phyloP scores from a whole-genome alignment of 2,888 invertebrate species.

The Drosophila fulvimacula region DNA sequence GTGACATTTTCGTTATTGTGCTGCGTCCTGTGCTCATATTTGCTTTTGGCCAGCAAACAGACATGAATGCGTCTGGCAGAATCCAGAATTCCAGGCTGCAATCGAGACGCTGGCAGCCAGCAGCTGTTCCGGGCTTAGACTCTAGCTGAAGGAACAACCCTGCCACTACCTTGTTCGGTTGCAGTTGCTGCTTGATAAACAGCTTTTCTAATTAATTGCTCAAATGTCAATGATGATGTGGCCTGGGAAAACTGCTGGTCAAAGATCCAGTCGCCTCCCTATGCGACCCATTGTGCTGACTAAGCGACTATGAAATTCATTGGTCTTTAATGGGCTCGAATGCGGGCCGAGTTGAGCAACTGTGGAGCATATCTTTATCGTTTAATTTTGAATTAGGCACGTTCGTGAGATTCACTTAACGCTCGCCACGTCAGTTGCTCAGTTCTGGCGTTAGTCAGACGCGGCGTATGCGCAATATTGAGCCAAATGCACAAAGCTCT shows the following conservation, averaged over 20 bases:
- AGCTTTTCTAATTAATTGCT: slow-evolving; percentile 46
- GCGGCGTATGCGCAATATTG: slow-evolving; percentile 38
- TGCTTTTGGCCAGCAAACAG: slow-evolving; percentile 3
- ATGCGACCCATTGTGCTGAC: slow-evolving; percentile 15
- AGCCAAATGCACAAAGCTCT: not conserved
- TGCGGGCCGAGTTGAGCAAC: slow-evolving; percentile 46
- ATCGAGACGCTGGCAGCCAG: not conserved
- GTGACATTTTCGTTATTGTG: slow-evolving; percentile 13
- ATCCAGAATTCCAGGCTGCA: not conserved
- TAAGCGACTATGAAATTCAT: slow-evolving; percentile 63
- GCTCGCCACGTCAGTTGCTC: slow-evolving; percentile 12
- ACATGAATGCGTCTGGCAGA: not conserved
- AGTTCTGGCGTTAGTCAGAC: slow-evolving; percentile 37
- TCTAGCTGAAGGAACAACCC: not conserved
- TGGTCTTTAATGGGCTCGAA: slow-evolving; percentile 61
- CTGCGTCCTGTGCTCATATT: slow-evolving; percentile 5
- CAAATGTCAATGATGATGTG: slow-evolving; percentile 32
- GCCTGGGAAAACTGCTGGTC: slow-evolving; percentile 16
- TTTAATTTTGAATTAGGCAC: slow-evolving; percentile 40
- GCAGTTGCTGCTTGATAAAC: slow-evolving; percentile 20
- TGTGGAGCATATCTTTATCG: slow-evolving; percentile 13
- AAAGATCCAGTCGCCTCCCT: not conserved
- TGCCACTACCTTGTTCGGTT: not conserved
- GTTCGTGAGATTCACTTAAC: slow-evolving; percentile 29
- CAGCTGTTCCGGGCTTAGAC: slow-evolving; percentile 3